Percentiles rank a stretch among this genome's conserved stretches.
phyloP scores from a whole-genome alignment of 2,797 vertebrate species.

The Pangasius djambal region DNA sequence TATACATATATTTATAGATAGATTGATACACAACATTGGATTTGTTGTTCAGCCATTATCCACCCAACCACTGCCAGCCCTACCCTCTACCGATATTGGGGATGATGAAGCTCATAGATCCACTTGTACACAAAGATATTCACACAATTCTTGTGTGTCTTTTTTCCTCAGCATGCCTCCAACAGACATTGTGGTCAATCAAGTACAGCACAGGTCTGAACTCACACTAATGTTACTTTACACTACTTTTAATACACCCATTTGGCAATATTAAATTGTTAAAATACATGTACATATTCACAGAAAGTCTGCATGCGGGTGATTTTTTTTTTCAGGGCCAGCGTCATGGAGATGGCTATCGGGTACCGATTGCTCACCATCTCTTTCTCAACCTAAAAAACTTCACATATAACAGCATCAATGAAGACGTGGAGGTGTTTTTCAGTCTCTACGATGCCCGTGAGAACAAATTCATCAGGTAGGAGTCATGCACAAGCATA shows the following conservation, averaged over 20 bases:
- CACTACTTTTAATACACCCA: neutral
- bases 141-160: constrained; percentile 3
- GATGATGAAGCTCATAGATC: neutral
- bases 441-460: constrained; percentile 91
- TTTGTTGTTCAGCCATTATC: no score
- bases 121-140: neutral
- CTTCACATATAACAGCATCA: constrained; percentile 93
- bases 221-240: neutral
- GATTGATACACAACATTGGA: no score
- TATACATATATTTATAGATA: no score
- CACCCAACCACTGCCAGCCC: neutral
- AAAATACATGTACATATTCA: neutral
- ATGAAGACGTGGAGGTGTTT: constrained; percentile 91
- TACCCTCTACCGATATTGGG: neutral
- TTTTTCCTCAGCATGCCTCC: constrained; percentile 84
- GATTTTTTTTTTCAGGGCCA: constrained; percentile 62
- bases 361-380: constrained; percentile 89
- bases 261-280: neutral
- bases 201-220: constrained; percentile 88
- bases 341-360: constrained; percentile 81
- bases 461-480: constrained; percentile 94
- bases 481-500: constrained; percentile 17
- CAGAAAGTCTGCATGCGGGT: neutral
- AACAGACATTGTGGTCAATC: constrained; percentile 93
- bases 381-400: constrained; percentile 93